Evolutionary conservation across 2,888 invertebrate species (phyloP).

Genomic region (Nymphalis polychloros): DNA sequence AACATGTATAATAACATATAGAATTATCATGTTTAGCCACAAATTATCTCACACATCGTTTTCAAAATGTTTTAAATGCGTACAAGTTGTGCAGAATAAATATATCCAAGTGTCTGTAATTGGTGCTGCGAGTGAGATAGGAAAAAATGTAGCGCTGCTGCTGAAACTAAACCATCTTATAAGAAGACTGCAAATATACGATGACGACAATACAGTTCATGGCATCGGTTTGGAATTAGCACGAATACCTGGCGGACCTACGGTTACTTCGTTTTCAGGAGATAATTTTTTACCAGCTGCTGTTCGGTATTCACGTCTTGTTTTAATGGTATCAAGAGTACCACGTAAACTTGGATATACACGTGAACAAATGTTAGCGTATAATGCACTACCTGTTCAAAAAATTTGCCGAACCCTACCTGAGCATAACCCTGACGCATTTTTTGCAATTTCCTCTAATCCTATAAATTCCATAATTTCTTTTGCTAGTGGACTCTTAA

Average conservation of each 20-base stretch:
- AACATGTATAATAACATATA: no score
- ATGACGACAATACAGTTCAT: slow-evolving; percentile 53
- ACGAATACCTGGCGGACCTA: slow-evolving; percentile 55
- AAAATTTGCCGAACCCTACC: slow-evolving; percentile 55
- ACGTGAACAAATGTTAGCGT: slow-evolving; percentile 56
- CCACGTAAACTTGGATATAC: slow-evolving; percentile 50
- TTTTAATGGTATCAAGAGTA: slow-evolving; percentile 55
- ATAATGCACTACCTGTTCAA: slow-evolving; percentile 55
- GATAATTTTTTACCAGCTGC: slow-evolving; percentile 47
- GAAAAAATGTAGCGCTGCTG: slow-evolving; percentile 57
- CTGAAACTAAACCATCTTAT: slow-evolving; percentile 58
- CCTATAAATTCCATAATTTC: slow-evolving; percentile 64
- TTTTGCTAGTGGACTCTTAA: slow-evolving; percentile 56
- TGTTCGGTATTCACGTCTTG: slow-evolving; percentile 51
- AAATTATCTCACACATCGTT: slow-evolving; percentile 1
- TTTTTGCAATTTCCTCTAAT: slow-evolving; percentile 60
- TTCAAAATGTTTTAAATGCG: slow-evolving; percentile 6
- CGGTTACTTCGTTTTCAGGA: slow-evolving; percentile 47
- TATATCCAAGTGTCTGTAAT: slow-evolving; percentile 59
- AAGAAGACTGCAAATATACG: slow-evolving; percentile 53
- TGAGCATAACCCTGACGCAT: slow-evolving; percentile 54
- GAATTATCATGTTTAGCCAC: not conserved
- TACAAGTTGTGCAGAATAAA: slow-evolving; percentile 25
- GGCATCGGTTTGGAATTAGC: slow-evolving; percentile 55
- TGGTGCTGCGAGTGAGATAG: slow-evolving; percentile 60